Conservation (phyloP, 2,888 invertebrate genomes). For the Caenorhabditis sp. region DNA sequence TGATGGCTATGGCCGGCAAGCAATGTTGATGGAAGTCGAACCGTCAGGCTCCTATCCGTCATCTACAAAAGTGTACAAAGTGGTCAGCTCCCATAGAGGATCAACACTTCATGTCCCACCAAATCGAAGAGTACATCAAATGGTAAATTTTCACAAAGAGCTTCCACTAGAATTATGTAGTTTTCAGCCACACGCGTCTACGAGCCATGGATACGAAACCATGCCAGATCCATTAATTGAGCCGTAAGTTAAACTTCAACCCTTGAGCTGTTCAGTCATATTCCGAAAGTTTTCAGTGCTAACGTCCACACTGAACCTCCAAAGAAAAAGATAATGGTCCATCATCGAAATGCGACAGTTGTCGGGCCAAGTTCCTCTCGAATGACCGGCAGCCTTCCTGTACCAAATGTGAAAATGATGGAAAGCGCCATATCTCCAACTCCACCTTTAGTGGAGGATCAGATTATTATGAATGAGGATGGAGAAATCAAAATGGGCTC, state of each 20-base stretch:
- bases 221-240: constrained; percentile 52
- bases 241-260: constrained; percentile 34
- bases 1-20: not conserved
- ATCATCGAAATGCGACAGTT: constrained; percentile 11
- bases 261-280: not conserved
- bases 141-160: not conserved
- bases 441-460: constrained; percentile 63
- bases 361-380: not conserved
- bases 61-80: constrained; percentile 47
- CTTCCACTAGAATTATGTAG: not conserved
- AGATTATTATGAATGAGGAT: constrained; percentile 68
- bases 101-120: constrained; percentile 31
- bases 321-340: constrained; percentile 33
- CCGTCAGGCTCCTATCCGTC: constrained; percentile 5
- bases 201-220: constrained; percentile 28
- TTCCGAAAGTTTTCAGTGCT: constrained; percentile 11
- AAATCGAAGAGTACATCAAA: not conserved
- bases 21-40: constrained; percentile 40
- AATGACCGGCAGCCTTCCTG: not conserved
- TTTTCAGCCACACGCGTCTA: constrained; percentile 13
- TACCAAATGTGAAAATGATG: constrained; percentile 4
- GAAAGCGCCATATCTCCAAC: too few species aligned
- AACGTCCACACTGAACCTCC: constrained; percentile 32
- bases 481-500: constrained; percentile 62
- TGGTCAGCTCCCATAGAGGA: constrained; percentile 19